Percentiles rank a stretch among this genome's conserved stretches.
Evolutionary conservation across 2,888 invertebrate species (phyloP).

Genomic region (Protonemura montana): DNA sequence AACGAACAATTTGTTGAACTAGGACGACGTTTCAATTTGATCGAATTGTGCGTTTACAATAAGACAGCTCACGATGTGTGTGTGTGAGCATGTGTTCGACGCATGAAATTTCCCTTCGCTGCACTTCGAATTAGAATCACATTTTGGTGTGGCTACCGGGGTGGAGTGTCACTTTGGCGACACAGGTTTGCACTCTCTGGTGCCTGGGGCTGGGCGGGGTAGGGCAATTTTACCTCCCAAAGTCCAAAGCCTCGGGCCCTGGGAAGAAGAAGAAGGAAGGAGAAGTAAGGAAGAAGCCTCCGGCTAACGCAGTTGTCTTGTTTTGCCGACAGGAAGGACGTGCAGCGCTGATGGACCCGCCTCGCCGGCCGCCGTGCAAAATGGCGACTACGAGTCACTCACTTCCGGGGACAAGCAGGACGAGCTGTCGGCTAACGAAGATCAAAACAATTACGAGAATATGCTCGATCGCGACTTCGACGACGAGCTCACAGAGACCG

Average conservation of each 20-base stretch:
- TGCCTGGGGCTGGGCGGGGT: too few relatives aligned
- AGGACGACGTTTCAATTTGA: constrained; percentile 27
- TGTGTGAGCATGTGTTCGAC: not conserved
- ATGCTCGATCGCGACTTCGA: constrained; percentile 43
- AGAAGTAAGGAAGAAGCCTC: too few relatives aligned
- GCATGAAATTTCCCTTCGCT: too few relatives aligned
- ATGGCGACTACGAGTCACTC: constrained; percentile 41
- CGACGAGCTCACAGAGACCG: constrained; percentile 41
- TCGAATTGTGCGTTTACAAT: not conserved
- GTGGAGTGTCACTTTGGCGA: not conserved
- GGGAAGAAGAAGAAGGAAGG: too few relatives aligned
- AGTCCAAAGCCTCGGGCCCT: too few relatives aligned
- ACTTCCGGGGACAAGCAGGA: constrained; percentile 43
- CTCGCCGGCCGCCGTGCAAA: constrained; percentile 40
- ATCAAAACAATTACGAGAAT: constrained; percentile 37
- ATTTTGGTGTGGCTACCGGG: not conserved
- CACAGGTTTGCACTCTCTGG: not conserved
- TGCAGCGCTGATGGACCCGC: constrained; percentile 30
- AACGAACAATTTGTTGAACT: constrained; percentile 33
- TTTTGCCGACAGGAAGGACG: constrained; percentile 39
- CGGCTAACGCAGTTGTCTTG: not conserved
- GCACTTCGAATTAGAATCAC: too few relatives aligned
- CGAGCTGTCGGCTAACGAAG: constrained; percentile 41
- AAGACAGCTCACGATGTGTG: not conserved
- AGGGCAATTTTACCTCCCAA: too few relatives aligned